Conservation (phyloP, 2,797 vertebrate species). For the Danio jaintianensis region DNA sequence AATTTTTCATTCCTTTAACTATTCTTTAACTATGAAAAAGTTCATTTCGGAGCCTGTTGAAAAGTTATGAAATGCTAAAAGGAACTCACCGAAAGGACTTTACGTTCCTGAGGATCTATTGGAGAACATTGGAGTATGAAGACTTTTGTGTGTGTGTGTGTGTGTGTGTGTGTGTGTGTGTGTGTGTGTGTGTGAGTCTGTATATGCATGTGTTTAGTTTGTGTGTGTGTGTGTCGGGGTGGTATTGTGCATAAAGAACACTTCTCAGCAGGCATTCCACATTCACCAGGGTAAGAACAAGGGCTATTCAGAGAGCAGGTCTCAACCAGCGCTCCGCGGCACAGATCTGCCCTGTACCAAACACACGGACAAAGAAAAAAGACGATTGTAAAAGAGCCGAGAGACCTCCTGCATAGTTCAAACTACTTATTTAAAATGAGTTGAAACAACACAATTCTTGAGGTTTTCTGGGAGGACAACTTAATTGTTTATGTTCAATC, state of each 20-base stretch:
- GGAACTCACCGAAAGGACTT: not conserved
- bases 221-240: conserved; percentile 25
- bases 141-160: conserved; percentile 12
- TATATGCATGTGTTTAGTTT: conserved; percentile 29
- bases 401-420: conserved; percentile 30
- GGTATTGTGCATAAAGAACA: conserved; percentile 57
- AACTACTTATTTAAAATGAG: too few species aligned
- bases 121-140: conserved; percentile 22
- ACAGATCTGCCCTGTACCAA: conserved; percentile 30
- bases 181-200: conserved; percentile 38
- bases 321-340: conserved; percentile 40
- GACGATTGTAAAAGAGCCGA: conserved; percentile 12
- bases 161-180: too few species aligned
- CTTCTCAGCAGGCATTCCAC: conserved; percentile 61
- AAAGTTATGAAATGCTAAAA: not conserved
- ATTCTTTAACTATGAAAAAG: not conserved
- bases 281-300: conserved; percentile 58
- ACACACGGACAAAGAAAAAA: conserved; percentile 47
- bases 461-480: too few species aligned
- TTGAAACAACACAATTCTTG: too few species aligned
- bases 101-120: not conserved
- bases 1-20: too few species aligned
- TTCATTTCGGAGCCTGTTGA: not conserved
- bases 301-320: conserved; percentile 56
- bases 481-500: too few species aligned